Base-by-base conservation (phyloP, 1,140 invertebrate genomes). In the Tetramorium parvispinum region DNA sequence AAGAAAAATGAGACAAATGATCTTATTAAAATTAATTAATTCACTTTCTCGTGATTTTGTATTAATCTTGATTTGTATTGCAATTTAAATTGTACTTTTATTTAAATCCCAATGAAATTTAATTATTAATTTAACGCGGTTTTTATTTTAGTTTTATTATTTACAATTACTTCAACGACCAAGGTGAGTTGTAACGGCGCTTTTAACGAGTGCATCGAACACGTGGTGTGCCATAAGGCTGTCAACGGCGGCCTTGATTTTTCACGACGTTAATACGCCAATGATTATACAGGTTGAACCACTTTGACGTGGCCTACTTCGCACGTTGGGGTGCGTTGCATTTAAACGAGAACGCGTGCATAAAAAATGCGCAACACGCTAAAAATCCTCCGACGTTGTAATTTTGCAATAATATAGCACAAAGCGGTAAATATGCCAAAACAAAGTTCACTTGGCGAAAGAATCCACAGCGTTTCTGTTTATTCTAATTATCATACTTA, bases 231-330 rank as follows among this genome's bases (percentile, higher is more conserved):
- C 21, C 61, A 13, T 40, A 82, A 85, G 43, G 13, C 53, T 81
- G 86, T 85, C 86, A 87, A 65, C 37, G 70, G 10, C 53, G 71
- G 55, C 65, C 82, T 85, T 71, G 82, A 87, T 79, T 87, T 79
- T 85, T 87, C 53, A 68, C 4, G 63, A 68, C 53, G 82, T 85
- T 77, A 85, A 85, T 77, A 77, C 75, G 27, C 57, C 57, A 40
- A 57, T 86, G 59, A 88, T 88, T 88, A 86, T 79, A 88, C 85
- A 86, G 57, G 85, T 79, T 53, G 73, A 13, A 76, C 86, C 86
- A 88, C 75, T 86, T 86, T 8, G 21, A 49, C 21, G 51, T 88
- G 66, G 73, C 79, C 70, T 73, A 85, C 61, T 83, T 76, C 59
- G 27, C 18, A 24, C 24, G 13, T 49, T 24, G 68, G 43, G n/a